These are phyloP conservation scores for Tyrannus savana DNA, from an alignment of 2,113 vertebrate species.

Conservation along the genomic window DNA sequence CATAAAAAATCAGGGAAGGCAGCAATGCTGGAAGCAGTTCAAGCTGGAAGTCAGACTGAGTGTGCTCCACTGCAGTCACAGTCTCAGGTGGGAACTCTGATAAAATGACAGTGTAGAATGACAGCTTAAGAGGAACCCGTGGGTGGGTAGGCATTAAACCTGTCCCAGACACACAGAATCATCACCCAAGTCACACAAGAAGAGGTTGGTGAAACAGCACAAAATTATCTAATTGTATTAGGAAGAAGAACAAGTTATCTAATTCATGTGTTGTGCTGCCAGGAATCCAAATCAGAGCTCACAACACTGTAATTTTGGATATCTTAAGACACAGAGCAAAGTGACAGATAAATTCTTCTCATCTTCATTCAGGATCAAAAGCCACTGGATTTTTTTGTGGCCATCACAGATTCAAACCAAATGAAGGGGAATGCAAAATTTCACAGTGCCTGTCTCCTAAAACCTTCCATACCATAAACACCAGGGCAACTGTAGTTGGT, in stretches of 20 bases:
- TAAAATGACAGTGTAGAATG: conserved; percentile 67
- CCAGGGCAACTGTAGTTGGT: not conserved
- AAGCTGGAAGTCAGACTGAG: conserved; percentile 29
- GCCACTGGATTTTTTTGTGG: not conserved
- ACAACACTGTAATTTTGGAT: conserved; percentile 3
- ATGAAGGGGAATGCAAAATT: not conserved
- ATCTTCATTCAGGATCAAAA: not conserved
- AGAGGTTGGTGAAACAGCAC: conserved; percentile 64
- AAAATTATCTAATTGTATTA: conserved; percentile 72
- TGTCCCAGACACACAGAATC: conserved; percentile 60
- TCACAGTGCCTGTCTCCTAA: not conserved
- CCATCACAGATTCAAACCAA: not conserved
- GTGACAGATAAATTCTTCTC: not conserved
- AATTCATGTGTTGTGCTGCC: conserved; percentile 62
- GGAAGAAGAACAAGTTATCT: conserved; percentile 61
- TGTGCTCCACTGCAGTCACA: conserved; percentile 5
- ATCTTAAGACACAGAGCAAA: not conserved
- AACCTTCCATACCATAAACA: not conserved
- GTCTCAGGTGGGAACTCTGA: conserved; percentile 58
- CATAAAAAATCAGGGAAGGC: not conserved
- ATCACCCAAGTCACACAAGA: conserved; percentile 41
- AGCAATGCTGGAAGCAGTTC: conserved; percentile 18
- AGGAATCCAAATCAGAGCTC: conserved; percentile 41
- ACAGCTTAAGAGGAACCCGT: conserved; percentile 70
- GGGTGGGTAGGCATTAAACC: conserved; percentile 67